Evolutionary conservation across 2,797 vertebrate genomes (phyloP).

Genomic region (Xerus rutilus): DNA sequence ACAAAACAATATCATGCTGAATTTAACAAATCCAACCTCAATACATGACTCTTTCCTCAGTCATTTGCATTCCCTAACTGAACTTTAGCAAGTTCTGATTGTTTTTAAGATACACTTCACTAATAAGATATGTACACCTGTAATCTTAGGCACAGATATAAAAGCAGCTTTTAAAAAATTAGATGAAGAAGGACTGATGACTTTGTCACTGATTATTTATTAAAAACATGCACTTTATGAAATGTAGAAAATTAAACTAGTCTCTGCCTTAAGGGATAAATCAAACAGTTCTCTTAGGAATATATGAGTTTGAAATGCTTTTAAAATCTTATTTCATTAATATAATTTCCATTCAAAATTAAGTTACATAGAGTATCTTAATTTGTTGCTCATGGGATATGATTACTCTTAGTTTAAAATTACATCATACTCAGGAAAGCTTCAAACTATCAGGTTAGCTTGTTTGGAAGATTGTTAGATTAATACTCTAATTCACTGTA

Average conservation of each 20-base stretch:
- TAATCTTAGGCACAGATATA: neutral
- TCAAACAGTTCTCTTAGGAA: constrained; percentile 65
- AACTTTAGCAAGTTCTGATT: constrained; percentile 26
- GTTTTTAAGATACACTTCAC: neutral
- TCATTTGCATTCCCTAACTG: neutral
- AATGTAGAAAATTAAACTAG: constrained; percentile 67
- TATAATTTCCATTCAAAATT: constrained; percentile 78
- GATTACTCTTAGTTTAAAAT: constrained; percentile 80
- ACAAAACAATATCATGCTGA: neutral
- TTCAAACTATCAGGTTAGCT: constrained; percentile 82
- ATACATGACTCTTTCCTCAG: neutral
- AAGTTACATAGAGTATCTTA: constrained; percentile 77
- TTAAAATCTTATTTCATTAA: constrained; percentile 79
- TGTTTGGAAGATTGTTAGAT: constrained; percentile 81
- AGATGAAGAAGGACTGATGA: constrained; percentile 3
- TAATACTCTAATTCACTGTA: constrained; percentile 79
- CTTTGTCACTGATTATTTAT: constrained; percentile 46
- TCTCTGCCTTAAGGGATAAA: constrained; percentile 17
- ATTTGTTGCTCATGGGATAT: constrained; percentile 75
- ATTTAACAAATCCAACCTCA: neutral
- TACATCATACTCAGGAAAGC: constrained; percentile 74
- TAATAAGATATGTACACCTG: neutral
- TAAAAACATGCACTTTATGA: constrained; percentile 42
- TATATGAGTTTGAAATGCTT: constrained; percentile 73
- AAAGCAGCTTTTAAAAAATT: neutral